Percentiles rank a stretch among this genome's conserved stretches.
Evolutionary conservation across 2,888 invertebrate species (phyloP).

Genomic region (Macrostomum cliftonense): DNA sequence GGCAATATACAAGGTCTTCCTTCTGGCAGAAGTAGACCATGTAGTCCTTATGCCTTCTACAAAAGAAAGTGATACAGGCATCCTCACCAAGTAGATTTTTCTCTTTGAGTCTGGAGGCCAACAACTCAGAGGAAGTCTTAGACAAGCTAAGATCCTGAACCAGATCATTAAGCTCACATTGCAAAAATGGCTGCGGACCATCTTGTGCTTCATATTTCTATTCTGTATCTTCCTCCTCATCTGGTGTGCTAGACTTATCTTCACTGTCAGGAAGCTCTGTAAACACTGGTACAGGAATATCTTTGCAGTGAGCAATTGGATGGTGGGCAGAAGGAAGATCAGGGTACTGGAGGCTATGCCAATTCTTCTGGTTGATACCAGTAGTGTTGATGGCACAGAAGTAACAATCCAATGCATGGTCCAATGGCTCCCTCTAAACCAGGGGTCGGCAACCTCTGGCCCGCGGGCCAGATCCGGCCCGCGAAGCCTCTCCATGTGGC

Average conservation of each 20-base stretch:
- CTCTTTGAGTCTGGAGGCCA: not conserved
- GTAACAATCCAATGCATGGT: not conserved
- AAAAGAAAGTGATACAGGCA: too few species aligned
- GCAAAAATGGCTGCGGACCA: not conserved
- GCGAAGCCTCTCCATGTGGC: too few species aligned
- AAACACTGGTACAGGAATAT: not conserved
- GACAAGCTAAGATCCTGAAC: not conserved
- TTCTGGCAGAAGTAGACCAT: too few species aligned
- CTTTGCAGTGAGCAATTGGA: too few species aligned
- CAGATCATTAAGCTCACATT: not conserved
- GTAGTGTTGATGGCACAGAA: not conserved
- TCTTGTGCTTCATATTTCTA: not conserved
- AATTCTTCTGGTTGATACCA: not conserved
- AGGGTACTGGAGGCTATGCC: not conserved
- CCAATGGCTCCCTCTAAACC: not conserved
- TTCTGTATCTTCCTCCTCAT: not conserved
- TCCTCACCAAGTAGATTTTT: not conserved
- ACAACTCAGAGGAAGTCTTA: not conserved
- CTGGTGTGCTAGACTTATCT: not conserved
- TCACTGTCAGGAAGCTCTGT: not conserved
- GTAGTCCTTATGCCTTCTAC: too few species aligned
- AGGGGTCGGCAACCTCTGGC: too few species aligned
- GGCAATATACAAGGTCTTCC: too few species aligned
- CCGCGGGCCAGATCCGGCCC: too few species aligned
- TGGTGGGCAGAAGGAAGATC: not conserved